These are phyloP conservation scores for Nyctereutes procyonoides DNA, from an alignment of 2,113 vertebrate genomes.

Conservation along the genomic window DNA sequence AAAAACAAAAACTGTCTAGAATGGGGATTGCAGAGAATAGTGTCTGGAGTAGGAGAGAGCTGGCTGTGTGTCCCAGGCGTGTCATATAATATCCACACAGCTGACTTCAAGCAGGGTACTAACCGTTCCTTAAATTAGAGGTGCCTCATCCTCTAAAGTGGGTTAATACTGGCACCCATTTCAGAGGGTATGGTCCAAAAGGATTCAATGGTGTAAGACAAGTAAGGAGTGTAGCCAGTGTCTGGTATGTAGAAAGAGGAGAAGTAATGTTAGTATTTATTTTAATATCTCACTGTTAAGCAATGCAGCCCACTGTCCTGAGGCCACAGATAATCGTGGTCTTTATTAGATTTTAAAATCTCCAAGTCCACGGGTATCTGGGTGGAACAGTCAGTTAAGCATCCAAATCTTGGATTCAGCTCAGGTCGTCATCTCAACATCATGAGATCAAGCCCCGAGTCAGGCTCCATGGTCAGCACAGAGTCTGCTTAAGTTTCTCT, in stretches of 20 bases:
- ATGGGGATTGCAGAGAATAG: neutral
- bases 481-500: neutral
- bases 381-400: neutral
- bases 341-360: constrained; percentile 18
- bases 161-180: neutral
- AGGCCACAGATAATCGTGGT: neutral
- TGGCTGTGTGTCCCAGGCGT: neutral
- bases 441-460: neutral
- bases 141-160: neutral
- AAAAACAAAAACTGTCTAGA: neutral
- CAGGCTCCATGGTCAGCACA: neutral
- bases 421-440: neutral
- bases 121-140: neutral
- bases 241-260: neutral
- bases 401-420: neutral
- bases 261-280: neutral
- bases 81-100: neutral
- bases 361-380: neutral
- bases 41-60: neutral
- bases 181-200: neutral
- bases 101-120: neutral
- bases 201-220: neutral
- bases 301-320: neutral
- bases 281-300: neutral
- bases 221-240: neutral